Conservation (phyloP, 2,888 invertebrate genomes). For the Drosophila paramelanica region DNA sequence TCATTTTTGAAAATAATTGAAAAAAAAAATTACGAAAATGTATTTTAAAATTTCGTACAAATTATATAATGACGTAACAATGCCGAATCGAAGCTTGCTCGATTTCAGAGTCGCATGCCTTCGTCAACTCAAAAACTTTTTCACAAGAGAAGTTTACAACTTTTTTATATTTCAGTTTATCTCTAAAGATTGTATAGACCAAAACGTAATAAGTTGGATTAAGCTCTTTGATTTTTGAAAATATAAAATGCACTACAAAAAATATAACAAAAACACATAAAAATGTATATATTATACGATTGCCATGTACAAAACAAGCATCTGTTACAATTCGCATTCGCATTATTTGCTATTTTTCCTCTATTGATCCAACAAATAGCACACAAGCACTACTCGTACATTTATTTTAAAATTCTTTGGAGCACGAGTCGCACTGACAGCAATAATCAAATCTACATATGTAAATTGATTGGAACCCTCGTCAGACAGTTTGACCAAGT, state of each 20-base stretch:
- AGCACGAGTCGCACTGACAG: constrained; percentile 43
- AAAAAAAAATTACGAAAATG: too few relatives aligned
- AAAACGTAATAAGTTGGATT: too few relatives aligned
- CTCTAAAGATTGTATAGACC: too few relatives aligned
- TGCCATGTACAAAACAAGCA: constrained; percentile 7
- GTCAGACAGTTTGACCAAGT: constrained; percentile 33
- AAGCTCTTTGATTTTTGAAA: too few relatives aligned
- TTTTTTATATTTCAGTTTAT: too few relatives aligned
- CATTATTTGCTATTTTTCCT: constrained; percentile 12
- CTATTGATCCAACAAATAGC: constrained; percentile 48
- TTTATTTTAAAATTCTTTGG: constrained; percentile 22
- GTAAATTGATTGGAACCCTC: constrained; percentile 48
- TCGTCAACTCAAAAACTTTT: too few relatives aligned
- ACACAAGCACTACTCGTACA: constrained; percentile 13
- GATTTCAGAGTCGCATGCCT: too few relatives aligned
- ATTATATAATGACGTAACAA: too few relatives aligned
- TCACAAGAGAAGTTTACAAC: too few relatives aligned
- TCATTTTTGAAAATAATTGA: too few relatives aligned
- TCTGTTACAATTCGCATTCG: constrained; percentile 24
- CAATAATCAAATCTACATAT: constrained; percentile 54
- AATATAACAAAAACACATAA: background rate
- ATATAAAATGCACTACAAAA: background rate
- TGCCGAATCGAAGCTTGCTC: too few relatives aligned
- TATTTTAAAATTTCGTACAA: too few relatives aligned
- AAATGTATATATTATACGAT: constrained; percentile 2